Evolutionary conservation across 2,113 vertebrate species (phyloP).

Genomic region (Diadophis punctatus): DNA sequence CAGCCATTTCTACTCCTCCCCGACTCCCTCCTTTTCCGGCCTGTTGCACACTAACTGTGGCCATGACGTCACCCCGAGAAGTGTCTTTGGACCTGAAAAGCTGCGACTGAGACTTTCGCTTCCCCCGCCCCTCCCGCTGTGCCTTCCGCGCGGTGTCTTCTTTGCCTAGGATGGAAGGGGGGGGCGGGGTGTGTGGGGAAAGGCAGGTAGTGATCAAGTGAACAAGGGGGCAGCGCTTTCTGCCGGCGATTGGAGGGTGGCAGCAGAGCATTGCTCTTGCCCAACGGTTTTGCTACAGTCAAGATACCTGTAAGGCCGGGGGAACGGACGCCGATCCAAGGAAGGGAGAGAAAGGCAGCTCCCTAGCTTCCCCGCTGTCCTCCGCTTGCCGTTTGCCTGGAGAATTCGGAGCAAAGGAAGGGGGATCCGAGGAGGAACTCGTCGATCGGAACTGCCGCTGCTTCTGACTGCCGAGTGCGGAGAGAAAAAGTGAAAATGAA

Average conservation of each 20-base stretch:
- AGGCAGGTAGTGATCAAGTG: neutral
- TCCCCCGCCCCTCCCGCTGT: fast-evolving
- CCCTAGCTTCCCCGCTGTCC: neutral
- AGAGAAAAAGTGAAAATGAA: neutral
- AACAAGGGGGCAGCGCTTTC: neutral
- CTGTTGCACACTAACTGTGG: neutral
- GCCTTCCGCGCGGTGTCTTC: neutral
- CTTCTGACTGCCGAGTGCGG: neutral
- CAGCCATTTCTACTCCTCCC: neutral
- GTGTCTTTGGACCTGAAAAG: neutral
- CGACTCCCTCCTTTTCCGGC: neutral
- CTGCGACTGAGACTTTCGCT: neutral
- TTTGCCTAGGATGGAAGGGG: neutral
- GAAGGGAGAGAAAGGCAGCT: neutral
- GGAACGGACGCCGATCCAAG: neutral
- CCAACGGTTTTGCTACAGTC: neutral
- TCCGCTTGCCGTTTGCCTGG: neutral
- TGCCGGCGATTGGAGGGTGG: neutral
- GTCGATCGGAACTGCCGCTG: neutral
- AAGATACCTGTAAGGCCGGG: neutral
- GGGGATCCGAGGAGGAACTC: neutral
- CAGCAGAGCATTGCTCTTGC: neutral
- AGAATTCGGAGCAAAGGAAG: neutral
- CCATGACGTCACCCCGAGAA: neutral
- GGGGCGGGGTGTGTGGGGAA: neutral